A percentile compares a stretch with the other conserved stretches of the same genome.
These are phyloP conservation scores for Chrysopa pallens DNA, from an alignment of 1,140 invertebrate species.

Conservation along the genomic window DNA sequence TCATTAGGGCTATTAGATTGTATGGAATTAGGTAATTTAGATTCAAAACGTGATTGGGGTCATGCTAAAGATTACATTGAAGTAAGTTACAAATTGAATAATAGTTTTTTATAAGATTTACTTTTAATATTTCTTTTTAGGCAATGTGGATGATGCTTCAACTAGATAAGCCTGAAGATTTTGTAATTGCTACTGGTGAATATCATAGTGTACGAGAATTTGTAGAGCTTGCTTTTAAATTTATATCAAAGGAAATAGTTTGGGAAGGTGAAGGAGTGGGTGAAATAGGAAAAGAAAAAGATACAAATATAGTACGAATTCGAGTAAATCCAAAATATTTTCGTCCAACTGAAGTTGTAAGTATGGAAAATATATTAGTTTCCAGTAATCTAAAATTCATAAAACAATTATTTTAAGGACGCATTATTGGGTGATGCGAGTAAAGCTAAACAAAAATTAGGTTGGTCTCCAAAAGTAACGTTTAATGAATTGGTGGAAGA, in stretches of 20 bases:
- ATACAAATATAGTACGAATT: slow-evolving; percentile 64
- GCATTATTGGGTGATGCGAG: slow-evolving; percentile 75
- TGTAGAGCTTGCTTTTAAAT: slow-evolving; percentile 77
- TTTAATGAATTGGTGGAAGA: slow-evolving; percentile 82
- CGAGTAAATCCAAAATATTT: slow-evolving; percentile 90
- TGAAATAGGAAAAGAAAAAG: slow-evolving; percentile 79
- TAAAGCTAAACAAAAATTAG: slow-evolving; percentile 72
- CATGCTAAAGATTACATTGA: slow-evolving; percentile 98
- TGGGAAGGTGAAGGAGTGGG: slow-evolving; percentile 82
- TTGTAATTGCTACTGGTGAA: slow-evolving; percentile 93
- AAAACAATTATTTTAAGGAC: slow-evolving; percentile 51
- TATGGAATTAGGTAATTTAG: slow-evolving; percentile 88
- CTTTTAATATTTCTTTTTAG: slow-evolving; percentile 27
- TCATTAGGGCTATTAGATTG: slow-evolving; percentile 67
- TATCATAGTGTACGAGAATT: slow-evolving; percentile 92
- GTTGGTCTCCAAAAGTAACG: slow-evolving; percentile 72
- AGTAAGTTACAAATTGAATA: slow-evolving; percentile 28
- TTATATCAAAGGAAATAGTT: slow-evolving; percentile 48
- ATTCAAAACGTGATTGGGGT: slow-evolving; percentile 96
- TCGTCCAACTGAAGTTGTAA: slow-evolving; percentile 93
- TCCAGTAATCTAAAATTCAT: background rate
- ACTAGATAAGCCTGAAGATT: slow-evolving; percentile 81
- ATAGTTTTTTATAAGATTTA: slow-evolving; percentile 1
- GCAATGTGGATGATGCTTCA: slow-evolving; percentile 99
- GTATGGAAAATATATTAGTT: slow-evolving; percentile 17